These are phyloP conservation scores for Leiothrix lutea DNA, from an alignment of 2,113 vertebrate genomes.

Conservation along the genomic window DNA sequence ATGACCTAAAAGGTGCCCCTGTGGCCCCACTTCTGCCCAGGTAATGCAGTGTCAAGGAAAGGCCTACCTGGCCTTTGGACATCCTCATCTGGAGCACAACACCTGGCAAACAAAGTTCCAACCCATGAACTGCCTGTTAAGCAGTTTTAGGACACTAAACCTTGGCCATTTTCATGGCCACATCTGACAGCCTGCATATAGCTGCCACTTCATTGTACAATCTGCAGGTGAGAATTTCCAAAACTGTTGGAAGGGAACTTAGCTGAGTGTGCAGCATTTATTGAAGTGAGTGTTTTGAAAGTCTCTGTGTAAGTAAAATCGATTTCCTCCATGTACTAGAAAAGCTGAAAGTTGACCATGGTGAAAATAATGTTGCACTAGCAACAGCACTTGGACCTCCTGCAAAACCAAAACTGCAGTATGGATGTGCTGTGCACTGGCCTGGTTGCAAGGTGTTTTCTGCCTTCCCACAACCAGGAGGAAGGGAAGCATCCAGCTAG, in stretches of 20 bases:
- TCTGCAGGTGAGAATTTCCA: not conserved
- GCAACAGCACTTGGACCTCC: not conserved
- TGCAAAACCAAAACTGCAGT: not conserved
- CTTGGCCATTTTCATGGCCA: not conserved
- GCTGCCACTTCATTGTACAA: not conserved
- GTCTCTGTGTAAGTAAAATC: not conserved
- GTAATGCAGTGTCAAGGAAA: not conserved
- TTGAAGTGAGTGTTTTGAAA: not conserved
- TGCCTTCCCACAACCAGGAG: not conserved
- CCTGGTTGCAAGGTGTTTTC: not conserved
- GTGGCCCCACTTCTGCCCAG: not conserved
- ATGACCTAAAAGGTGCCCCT: not conserved
- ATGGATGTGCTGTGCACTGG: not conserved
- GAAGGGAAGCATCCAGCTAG: not conserved
- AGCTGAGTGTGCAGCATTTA: rapidly evolving
- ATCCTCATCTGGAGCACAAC: not conserved
- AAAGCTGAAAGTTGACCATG: not conserved
- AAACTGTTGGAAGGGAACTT: not conserved
- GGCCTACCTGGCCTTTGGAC: not conserved
- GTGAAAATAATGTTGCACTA: not conserved
- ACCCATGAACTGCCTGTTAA: not conserved
- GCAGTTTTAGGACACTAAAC: not conserved
- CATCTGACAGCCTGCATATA: not conserved
- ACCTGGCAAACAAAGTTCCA: not conserved
- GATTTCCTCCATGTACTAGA: not conserved